Evolutionary conservation across 2,888 invertebrate genomes (phyloP), one percentile per base, ranked within the genome.

Genomic region (Troides aeacus): DNA sequence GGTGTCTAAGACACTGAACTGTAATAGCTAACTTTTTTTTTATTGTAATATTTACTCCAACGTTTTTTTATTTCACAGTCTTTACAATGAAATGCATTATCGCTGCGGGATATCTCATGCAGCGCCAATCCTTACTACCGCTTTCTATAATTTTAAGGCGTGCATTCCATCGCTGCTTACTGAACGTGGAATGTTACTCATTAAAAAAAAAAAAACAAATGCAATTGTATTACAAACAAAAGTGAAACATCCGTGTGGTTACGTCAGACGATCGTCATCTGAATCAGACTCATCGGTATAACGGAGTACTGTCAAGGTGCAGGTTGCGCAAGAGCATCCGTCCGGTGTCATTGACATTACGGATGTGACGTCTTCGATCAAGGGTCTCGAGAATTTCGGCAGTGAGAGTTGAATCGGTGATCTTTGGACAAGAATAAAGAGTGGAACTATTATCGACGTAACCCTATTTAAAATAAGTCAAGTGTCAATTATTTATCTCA

Each of bases 321-420:
- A 79, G 65, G 77, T 92, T 91, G 84, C 86, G 86, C 84, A 90
- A 90, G 81, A 76, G 83, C 84, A 88, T 87, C 86, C 85, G 86
- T 82, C 80, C 81, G 84, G 86, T 87, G 91, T 91, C 90, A 90
- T 87, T 91, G 91, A 91, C 90, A 84, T 88, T 82, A 86, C 85
- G 85, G 85, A 85, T 86, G 81, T 87, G 80, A 80, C 84, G 79
- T 81, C 83, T 80, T 77, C 76, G 78, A 80, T 72, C 72, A 75
- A 77, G 75, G 75, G 76, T 75, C 75, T 80, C 80, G 80, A 81
- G 78, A 81, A 73, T 84, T 83, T 82, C 79, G 79, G 78, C 80
- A 84, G 83, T 83, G 84, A 76, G 76, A 77, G 74, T 75, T 72
- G 70, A 73, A 68, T 57, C 69, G 59, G 71, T 74, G 72, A 72